phyloP scores from a whole-genome alignment of 2,113 vertebrate species.

The Kobus ellipsiprymnus region DNA sequence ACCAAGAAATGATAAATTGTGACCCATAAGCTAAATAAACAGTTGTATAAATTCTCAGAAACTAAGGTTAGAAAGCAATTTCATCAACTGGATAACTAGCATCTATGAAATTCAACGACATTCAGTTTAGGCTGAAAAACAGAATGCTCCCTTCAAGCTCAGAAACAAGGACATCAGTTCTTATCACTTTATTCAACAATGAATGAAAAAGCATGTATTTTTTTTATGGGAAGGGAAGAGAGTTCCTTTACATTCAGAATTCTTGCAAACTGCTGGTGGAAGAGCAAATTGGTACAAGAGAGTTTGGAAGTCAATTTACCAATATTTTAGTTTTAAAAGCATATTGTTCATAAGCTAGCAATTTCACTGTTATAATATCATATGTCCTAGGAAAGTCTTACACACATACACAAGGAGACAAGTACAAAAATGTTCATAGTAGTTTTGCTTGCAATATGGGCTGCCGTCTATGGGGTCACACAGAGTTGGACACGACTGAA shows the following conservation, averaged over 20 bases:
- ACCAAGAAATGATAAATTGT: neutral
- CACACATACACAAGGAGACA: neutral
- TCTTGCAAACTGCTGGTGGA: neutral
- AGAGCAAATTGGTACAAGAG: neutral
- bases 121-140: neutral
- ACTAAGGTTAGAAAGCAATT: neutral
- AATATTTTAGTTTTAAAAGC: neutral
- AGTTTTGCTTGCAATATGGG: neutral
- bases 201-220: neutral
- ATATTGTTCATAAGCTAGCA: neutral
- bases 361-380: neutral
- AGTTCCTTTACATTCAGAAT: neutral
- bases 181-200: neutral
- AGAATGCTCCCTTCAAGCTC: neutral
- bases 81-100: neutral
- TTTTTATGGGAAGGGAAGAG: neutral
- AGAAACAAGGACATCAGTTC: neutral
- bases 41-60: neutral
- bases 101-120: neutral
- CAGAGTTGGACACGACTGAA: no score
- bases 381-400: neutral
- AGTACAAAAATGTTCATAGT: neutral
- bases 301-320: neutral
- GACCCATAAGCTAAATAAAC: neutral
- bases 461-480: no score